Conservation (phyloP, 1,140 invertebrate species). For the Caenorhabditis briggsae region DNA sequence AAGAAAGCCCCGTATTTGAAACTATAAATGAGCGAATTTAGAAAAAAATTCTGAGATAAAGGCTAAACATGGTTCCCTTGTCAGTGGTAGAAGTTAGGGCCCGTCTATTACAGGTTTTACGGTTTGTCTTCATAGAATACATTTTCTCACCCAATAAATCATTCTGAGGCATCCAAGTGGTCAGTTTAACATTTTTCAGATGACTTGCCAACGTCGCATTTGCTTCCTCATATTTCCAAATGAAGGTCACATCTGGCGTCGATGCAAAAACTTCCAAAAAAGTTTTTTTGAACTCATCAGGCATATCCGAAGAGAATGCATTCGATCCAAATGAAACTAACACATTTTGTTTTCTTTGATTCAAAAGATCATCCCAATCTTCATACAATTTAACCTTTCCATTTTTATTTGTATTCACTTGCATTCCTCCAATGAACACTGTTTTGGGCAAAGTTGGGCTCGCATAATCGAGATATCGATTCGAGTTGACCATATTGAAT, state of each 20-base stretch:
- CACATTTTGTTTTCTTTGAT: constrained; percentile 50
- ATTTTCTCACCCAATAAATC: constrained; percentile 56
- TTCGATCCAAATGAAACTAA: constrained; percentile 63
- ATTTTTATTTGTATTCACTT: not conserved
- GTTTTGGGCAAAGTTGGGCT: constrained; percentile 54
- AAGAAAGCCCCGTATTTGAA: too few relatives aligned
- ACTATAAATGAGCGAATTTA: too few relatives aligned
- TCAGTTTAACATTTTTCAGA: constrained; percentile 42
- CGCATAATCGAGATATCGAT: constrained; percentile 56
- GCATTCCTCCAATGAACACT: constrained; percentile 58
- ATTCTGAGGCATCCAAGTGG: constrained; percentile 54
- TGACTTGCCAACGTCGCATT: constrained; percentile 22
- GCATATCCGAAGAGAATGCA: constrained; percentile 14
- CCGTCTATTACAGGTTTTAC: too few relatives aligned
- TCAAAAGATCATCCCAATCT: constrained; percentile 56
- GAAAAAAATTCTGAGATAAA: too few relatives aligned
- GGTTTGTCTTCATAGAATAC: too few relatives aligned
- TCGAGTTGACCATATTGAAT: constrained; percentile 50
- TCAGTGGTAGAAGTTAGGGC: too few relatives aligned
- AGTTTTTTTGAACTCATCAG: not conserved
- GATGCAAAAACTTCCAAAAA: constrained; percentile 15
- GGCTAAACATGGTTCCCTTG: too few relatives aligned
- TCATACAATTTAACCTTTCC: not conserved
- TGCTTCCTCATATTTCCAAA: constrained; percentile 60
- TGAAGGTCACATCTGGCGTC: constrained; percentile 55